phyloP scores from a whole-genome alignment of 2,113 vertebrate species.

The Elanus axillaris region DNA sequence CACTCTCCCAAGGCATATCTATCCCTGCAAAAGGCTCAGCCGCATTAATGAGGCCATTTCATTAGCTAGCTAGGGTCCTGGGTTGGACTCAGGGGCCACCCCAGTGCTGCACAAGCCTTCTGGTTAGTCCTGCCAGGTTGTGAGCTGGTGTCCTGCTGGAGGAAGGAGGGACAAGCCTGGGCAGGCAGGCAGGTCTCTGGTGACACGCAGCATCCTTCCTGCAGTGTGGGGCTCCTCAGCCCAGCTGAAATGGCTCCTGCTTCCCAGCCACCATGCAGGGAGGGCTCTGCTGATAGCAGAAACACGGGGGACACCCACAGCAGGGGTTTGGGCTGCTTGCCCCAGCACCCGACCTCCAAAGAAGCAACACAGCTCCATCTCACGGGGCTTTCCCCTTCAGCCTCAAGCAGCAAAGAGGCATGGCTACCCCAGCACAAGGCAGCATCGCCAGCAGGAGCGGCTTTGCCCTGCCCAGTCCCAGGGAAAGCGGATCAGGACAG shows the following conservation, averaged over 20 bases:
- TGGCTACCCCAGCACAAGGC: neutral
- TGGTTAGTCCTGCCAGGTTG: neutral
- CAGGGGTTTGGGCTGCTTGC: neutral
- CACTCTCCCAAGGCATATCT: neutral
- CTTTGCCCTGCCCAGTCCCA: neutral
- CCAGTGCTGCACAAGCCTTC: neutral
- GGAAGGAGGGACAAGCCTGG: neutral
- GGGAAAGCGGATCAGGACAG: neutral
- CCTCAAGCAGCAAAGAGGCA: neutral
- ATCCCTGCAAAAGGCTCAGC: neutral
- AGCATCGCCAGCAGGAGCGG: fast-evolving
- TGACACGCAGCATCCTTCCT: neutral
- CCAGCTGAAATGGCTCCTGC: neutral
- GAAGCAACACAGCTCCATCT: neutral
- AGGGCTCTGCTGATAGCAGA: neutral
- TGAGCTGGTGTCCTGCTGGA: neutral
- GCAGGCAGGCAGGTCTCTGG: fast-evolving
- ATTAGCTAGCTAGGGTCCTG: neutral
- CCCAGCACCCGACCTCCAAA: neutral
- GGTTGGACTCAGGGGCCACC: neutral
- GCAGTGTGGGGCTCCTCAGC: neutral
- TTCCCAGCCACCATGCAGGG: neutral
- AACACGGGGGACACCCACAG: neutral
- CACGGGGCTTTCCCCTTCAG: neutral
- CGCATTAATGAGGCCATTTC: fast-evolving